A percentile compares a stretch with the other conserved stretches of the same genome.
phyloP scores from a whole-genome alignment of 2,797 vertebrate species.

The Peromyscus eremicus region DNA sequence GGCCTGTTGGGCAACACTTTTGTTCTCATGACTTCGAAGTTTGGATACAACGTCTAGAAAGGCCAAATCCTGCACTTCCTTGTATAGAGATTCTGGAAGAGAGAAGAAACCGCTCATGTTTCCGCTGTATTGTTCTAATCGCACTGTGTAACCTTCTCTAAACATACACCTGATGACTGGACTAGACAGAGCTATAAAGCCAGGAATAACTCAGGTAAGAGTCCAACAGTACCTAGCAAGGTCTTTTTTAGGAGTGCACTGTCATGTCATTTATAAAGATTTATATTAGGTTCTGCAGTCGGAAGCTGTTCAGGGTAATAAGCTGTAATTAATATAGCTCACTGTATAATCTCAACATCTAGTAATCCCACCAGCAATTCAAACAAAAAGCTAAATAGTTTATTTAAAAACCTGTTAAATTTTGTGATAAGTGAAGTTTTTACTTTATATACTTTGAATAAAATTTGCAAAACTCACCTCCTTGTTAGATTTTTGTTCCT shows the following conservation, averaged over 20 bases:
- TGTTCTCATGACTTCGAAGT: conserved; percentile 98
- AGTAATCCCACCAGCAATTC: not conserved
- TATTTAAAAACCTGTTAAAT: conserved; percentile 58
- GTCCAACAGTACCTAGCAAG: not conserved
- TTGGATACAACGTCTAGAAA: conserved; percentile 97
- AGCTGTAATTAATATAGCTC: conserved; percentile 34
- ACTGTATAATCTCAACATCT: not conserved
- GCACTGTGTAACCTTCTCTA: not conserved
- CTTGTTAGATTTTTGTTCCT: conserved; percentile 38
- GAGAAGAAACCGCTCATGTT: conserved; percentile 19
- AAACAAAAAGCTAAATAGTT: conserved; percentile 29
- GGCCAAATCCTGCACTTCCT: conserved; percentile 95
- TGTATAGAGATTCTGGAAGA: conserved; percentile 94
- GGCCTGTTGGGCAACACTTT: conserved; percentile 98
- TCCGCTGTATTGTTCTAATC: not conserved
- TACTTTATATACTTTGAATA: not conserved
- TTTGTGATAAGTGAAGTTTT: conserved; percentile 13
- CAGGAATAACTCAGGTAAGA: not conserved
- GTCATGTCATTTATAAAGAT: conserved; percentile 36
- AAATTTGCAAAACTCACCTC: conserved; percentile 10
- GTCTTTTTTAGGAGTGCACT: not conserved
- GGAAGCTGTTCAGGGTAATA: not conserved
- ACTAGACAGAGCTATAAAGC: not conserved
- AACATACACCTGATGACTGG: not conserved
- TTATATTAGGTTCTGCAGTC: not conserved